Evolutionary conservation across 2,797 vertebrate species (phyloP), one percentile per base, ranked within the genome.

Genomic region (Hippocampus kuda): DNA sequence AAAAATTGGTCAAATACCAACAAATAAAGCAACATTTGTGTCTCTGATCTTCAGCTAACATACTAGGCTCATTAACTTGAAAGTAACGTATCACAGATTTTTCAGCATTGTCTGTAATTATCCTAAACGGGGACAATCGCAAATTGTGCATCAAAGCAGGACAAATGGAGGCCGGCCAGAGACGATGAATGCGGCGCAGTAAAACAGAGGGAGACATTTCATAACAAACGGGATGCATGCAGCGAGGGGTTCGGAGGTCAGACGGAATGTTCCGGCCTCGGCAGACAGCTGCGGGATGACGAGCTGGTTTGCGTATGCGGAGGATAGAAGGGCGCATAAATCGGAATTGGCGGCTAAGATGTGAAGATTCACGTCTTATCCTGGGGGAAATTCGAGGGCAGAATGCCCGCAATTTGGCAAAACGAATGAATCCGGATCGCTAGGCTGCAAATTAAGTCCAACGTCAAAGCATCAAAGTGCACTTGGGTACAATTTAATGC

Each of bases 251-350:
- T 84, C 81, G 79, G 67, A 82, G 86, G 24, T 86, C 76, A 83
- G 38, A n/a, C 4, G 61, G 75, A 79, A 85, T 80, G 77, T 83
- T 83, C 73, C 5, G 70, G 77, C 84, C 72, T 54, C n/a, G 53
- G 65, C 65, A 46, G 74, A 77, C 85, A 87, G 86, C 83, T 86
- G 85, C n/a, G 77, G 72, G 68, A 77, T 67, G 80, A 75, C 75
- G 76, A 74, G 6, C 20, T 51, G 18, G 20, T 20, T 22, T 7
- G 49, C 49, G 49, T 7, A 22, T 8, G 49, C 49, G 6, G 4
- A 20, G 53, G 53, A 24, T 54, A 24, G 9, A 54, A 9, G 9
- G n/a, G 53, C 53, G n/a, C 53, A 38, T 54, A 54, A 54, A 54
- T 54, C 53, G 22, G 53, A 54, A 3, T 54, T 12, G n/a, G 53